Base-by-base conservation (phyloP, 2,797 vertebrate species). In the Ceyx erithaca region DNA sequence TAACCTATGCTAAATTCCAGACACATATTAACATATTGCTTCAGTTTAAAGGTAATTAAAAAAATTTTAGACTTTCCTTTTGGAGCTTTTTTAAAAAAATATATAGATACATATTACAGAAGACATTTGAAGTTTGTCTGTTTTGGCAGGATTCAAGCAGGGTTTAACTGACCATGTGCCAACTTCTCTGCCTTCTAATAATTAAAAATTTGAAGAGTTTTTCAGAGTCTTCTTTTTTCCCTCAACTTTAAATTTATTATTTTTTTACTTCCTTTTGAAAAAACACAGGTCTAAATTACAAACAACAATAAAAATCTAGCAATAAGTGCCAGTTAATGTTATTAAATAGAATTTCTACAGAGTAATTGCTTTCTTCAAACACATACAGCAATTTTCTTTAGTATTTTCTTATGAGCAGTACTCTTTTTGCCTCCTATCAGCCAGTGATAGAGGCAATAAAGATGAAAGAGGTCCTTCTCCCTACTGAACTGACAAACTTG, bases 1-100 rank as follows among this genome's bases (percentile, higher is more conserved):
- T 92, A 95, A 94, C 80, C 85, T 94, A 62, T 57, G 37, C 80
- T 95, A 87, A 90, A 95, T 61, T 30, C 78, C 72, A 91, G 87
- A 58, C 59, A 82, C 30, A n/a, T 45, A 93, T 90, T 87, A 96
- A 58, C 78, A 87, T 87, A 87, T 9, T 80, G 66, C 67, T 91
- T 87, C 40, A 85, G 75, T 91, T 87, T 80, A 83, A 87, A 94
- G 76, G 49, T 37, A 76, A 93, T 92, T 91, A 94, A 92, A 92
- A 64, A 87, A 58, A 87, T 55, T 94, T 88, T 62, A 71, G 31
- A 84, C 31, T 76, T 66, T 5, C 5, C 21, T 58, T 78, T 67
- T 11, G 26, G 4, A 3, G 2, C 2, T 3, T 51, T 4, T 28
- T 17, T 33, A 33, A 33, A 33, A 9, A 2, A 62, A 67, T 3